Conservation (phyloP, 2,797 vertebrate species). For the Menidia menidia region DNA sequence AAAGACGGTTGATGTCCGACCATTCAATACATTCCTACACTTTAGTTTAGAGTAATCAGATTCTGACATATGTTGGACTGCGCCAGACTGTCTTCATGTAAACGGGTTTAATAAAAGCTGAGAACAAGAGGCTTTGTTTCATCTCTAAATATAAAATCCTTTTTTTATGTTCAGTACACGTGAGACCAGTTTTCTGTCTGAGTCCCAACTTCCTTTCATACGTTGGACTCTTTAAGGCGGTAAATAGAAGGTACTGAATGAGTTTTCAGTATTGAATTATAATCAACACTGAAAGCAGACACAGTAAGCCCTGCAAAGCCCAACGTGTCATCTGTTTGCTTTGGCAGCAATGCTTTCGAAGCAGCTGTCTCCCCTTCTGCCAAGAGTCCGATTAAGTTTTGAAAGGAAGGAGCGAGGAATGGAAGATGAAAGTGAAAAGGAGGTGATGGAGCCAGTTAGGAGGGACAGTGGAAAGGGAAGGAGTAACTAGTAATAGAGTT, state of each 20-base stretch:
- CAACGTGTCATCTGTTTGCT: slow-evolving; percentile 14
- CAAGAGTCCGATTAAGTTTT: slow-evolving; percentile 19
- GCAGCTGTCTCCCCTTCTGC: slow-evolving; percentile 6
- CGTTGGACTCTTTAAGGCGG: not conserved
- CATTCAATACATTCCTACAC: not conserved
- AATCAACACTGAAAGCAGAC: slow-evolving; percentile 11
- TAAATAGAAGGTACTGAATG: not conserved
- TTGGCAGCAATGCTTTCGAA: not conserved
- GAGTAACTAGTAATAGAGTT: slow-evolving; percentile 10
- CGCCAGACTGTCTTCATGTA: not conserved
- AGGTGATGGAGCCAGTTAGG: not conserved
- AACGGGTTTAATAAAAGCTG: not conserved
- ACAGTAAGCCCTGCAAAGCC: not conserved
- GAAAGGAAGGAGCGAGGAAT: not conserved
- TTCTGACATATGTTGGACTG: not conserved
- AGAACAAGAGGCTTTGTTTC: not conserved
- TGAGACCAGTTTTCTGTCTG: not conserved
- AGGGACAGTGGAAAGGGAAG: not conserved
- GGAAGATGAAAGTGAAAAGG: slow-evolving; percentile 12
- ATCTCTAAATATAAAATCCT: not conserved
- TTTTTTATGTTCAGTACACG: not conserved
- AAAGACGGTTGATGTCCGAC: not conserved
- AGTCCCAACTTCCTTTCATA: not conserved
- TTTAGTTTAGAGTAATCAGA: not conserved
- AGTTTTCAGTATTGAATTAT: slow-evolving; percentile 5